Base-by-base conservation (phyloP, 2,113 vertebrate species). In the Symphodus melops region DNA sequence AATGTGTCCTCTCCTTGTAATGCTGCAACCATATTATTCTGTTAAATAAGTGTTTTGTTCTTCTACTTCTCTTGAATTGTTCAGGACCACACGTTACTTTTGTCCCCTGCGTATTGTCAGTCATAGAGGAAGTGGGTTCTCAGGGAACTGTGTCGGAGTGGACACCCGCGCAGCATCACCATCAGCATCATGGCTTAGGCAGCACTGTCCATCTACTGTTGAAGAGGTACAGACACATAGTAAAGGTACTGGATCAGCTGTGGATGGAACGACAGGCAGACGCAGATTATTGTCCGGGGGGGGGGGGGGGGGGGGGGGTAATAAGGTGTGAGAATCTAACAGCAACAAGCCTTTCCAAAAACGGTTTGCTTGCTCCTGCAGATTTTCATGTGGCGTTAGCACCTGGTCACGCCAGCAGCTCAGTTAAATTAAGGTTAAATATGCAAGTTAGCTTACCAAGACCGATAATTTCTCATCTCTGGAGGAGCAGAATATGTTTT, bases 131-230 rank as follows among this genome's bases (percentile, higher is more conserved):
- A 86, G 69, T 77, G 88, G 86, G 90, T 90, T 92, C 93, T 94
- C 93, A 94, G 92, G 93, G 92, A 93, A 91, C 67, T 81, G 86
- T 85, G 88, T 89, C 54, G 68, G 82, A 85, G 79, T 67, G 58
- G 79, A 85, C 84, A 85, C 84, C 85, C 78, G 75, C 77, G 75
- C 88, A 86, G 77, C 88, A 72, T 72, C 77, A 82, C 69, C 80
- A 59, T 37, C 68, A 69, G 12, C 68, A 25, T 36, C 79, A n/a
- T 13, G 60, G 72, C 83, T 52, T 46, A 62, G 70, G 72, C 71
- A 54, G 54, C 73, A 63, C 62, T 12, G 66, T 44, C 61, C 63
- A 63, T 59, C 59, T 28, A 61, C 76, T 75, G 42, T 5, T 42
- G 44, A 56, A 62, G 4, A 58, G 51, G 49, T 51, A 70, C 36